Evolutionary conservation across 64 coral and sea anemone genomes (phyloP).

Genomic region (Montipora sp.): DNA sequence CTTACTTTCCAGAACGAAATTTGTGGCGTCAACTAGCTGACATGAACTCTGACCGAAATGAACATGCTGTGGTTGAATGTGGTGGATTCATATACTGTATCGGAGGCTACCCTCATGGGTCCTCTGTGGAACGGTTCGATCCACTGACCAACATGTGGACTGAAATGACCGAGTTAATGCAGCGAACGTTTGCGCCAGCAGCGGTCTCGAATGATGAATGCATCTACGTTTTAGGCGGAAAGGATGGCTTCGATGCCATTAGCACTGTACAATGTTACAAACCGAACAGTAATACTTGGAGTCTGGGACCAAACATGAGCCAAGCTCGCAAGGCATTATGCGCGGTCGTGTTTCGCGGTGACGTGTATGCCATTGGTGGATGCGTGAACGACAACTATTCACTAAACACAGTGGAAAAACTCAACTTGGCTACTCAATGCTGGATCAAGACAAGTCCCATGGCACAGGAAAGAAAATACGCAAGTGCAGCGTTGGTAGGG

Average conservation of each 20-base stretch:
- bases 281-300: slow-evolving; percentile 19
- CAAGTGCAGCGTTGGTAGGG: slow-evolving; percentile 14
- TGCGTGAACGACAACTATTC: slow-evolving; percentile 22
- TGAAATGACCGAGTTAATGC: slow-evolving; percentile 11
- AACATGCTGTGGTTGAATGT: slow-evolving; percentile 43
- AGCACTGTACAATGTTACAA: slow-evolving; percentile 46
- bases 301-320: background rate
- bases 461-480: slow-evolving; percentile 49
- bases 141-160: slow-evolving; percentile 42
- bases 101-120: background rate
- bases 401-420: slow-evolving; percentile 43
- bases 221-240: slow-evolving; percentile 52
- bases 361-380: slow-evolving; percentile 64
- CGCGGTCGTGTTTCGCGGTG: slow-evolving; percentile 6
- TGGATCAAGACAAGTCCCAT: slow-evolving; percentile 25
- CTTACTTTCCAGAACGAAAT: background rate
- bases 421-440: background rate
- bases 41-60: background rate
- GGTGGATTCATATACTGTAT: slow-evolving; percentile 30
- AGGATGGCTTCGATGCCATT: slow-evolving; percentile 34
- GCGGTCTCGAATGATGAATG: slow-evolving; percentile 16
- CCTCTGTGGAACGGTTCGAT: slow-evolving; percentile 41
- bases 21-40: background rate
- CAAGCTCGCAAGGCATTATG: slow-evolving; percentile 25
- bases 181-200: slow-evolving; percentile 17